Percentiles rank a stretch among this genome's conserved stretches.
These are phyloP conservation scores for Trachemys scripta DNA, from an alignment of 2,113 vertebrate species.

Conservation along the genomic window DNA sequence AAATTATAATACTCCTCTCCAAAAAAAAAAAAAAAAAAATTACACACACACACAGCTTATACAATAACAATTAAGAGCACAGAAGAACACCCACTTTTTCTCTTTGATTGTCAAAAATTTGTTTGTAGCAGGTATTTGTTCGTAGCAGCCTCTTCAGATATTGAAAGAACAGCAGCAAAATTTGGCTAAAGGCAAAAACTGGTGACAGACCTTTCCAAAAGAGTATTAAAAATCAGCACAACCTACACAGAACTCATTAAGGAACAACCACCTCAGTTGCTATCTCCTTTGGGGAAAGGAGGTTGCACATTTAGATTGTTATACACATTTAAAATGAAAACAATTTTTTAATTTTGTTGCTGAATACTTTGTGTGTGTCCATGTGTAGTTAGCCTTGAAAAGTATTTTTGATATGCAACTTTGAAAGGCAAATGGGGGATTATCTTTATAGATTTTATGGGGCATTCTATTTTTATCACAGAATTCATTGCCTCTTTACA, in stretches of 20 bases:
- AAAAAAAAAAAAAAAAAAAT: background rate
- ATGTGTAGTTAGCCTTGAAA: background rate
- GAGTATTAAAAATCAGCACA: conserved; percentile 79
- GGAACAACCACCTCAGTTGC: background rate
- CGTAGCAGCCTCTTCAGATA: conserved; percentile 82
- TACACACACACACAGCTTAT: background rate
- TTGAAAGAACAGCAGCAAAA: conserved; percentile 78
- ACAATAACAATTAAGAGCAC: background rate
- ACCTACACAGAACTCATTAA: conserved; percentile 52
- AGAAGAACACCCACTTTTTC: conserved; percentile 65
- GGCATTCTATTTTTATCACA: background rate
- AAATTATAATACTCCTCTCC: background rate
- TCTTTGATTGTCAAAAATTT: conserved; percentile 80
- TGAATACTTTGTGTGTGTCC: background rate
- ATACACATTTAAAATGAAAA: background rate
- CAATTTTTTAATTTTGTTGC: background rate
- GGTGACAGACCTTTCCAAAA: conserved; percentile 79
- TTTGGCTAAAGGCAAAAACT: conserved; percentile 74
- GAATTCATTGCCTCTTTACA: background rate
- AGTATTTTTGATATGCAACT: background rate
- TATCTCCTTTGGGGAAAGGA: background rate
- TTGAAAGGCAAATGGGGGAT: background rate
- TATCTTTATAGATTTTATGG: background rate
- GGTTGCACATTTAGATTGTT: background rate
- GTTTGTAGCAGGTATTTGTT: conserved; percentile 73